Conservation (phyloP, 2,888 invertebrate species). For the Halictus quadricinctus region DNA sequence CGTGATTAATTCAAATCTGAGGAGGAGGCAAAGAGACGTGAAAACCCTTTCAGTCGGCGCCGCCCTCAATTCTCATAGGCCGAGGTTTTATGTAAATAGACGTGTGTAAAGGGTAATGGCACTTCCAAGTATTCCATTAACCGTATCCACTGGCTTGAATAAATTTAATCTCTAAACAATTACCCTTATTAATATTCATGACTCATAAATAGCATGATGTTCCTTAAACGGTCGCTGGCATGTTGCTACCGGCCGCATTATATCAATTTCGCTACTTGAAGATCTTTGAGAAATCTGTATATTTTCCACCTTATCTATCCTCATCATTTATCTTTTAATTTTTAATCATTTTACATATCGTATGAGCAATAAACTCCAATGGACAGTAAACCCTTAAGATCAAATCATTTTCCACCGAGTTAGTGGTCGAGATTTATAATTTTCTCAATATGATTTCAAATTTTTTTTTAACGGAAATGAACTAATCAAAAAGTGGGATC, state of each 20-base stretch:
- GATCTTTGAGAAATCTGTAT: background rate
- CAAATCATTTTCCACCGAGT: background rate
- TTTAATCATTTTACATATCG: no score
- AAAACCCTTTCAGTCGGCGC: constrained; percentile 72
- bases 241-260: background rate
- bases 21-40: constrained; percentile 70
- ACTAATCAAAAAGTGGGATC: no score
- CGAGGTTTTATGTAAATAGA: constrained; percentile 76
- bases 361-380: no score
- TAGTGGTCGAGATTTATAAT: background rate
- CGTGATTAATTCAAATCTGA: constrained; percentile 72
- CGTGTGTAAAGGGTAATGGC: constrained; percentile 74
- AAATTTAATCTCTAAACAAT: constrained; percentile 73
- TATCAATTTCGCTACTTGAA: background rate
- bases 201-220: constrained; percentile 32
- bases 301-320: no score
- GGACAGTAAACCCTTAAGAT: background rate
- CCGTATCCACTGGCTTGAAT: constrained; percentile 68
- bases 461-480: background rate
- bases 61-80: constrained; percentile 65
- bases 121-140: constrained; percentile 70
- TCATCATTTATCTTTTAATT: no score
- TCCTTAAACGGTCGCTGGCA: background rate
- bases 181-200: constrained; percentile 60
- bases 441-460: background rate